Base-by-base conservation (phyloP, 2,888 invertebrate genomes). In the Chrysolina oricalcia region DNA sequence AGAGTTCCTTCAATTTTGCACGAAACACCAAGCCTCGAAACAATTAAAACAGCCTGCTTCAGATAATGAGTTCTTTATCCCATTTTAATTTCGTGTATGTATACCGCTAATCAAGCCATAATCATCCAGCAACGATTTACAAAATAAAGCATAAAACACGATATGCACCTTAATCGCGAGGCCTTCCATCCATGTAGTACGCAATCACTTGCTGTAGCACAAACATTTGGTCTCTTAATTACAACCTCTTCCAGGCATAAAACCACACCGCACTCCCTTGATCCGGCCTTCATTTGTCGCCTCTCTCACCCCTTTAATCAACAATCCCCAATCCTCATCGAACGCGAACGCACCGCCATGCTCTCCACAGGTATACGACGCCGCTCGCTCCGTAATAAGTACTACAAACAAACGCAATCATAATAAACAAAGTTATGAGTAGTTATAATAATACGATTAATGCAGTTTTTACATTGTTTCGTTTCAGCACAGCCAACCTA, bases 201-300 rank as follows among this genome's bases (percentile, higher is more conserved):
- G 59, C 59, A 59, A 59, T 59, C 59, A 59, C 59, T 59, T 35
- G 23, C 59, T 35, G 27, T 59, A 59, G 59, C 59, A 59, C 59
- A 59, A 59, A 59, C 59, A 59, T 59, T 59, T 59, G 59, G 59
- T 59, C 59, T 59, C 59, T 59, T 59, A 59, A 59, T 59, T 59
- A 59, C 59, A 59, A 59, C 59, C 59, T 59, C 59, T 59, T 59
- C 59, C 59, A 59, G 59, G 59, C 59, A 59, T 59, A 35, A 59
- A 59, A 59, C 59, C 59, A 59, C 59, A 59, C 23, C 59, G 59
- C 27, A 59, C 59, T 53, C 59, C 59, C 35, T 23, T 59, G 59
- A 59, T 59, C 59, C 59, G 59, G 23, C 59, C 27, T 59, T 59
- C 17, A 59, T 59, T 59, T 59, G 59, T 59, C 59, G 59, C 59